Evolutionary conservation across 1,140 invertebrate genomes (phyloP), one percentile per base, ranked within the genome.

Genomic region (Monochamus saltuarius): DNA sequence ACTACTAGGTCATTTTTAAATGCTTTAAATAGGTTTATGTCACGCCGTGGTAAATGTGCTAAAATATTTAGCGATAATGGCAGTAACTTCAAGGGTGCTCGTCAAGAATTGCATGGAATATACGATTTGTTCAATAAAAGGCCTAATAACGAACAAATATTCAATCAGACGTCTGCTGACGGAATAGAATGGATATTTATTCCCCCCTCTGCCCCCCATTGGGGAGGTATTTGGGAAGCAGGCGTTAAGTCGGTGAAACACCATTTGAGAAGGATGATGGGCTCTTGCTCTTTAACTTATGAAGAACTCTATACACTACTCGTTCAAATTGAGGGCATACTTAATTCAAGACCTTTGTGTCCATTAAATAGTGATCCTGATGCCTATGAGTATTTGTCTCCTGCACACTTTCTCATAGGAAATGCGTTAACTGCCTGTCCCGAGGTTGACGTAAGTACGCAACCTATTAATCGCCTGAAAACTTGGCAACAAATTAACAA

Each of bases 211-310:
- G 29, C 65, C 29, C 68, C 73, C 14, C 67, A 77, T 54, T 69
- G 73, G 45, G 72, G 73, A 19, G 75, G 75, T 7, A 38, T 70
- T 1, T 74, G 70, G 71, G 75, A 77, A 59, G 39, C 71, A n/a
- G 62, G 58, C 1, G 69, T 78, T 19, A 69, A 73, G 42, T 61
- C 58, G 1, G 64, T 69, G 0, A 73, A 76, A 61, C 61, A 61
- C 36, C 71, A 73, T 52, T 38, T 77, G 22, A 51, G 51, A 16
- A 54, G 66, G 7, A 55, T 65, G 1, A 29, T 74, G 39, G 59
- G 63, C 2, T 58, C 67, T 10, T 22, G 29, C 29, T 45, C 37
- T 4, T 50, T 73, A 7, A 74, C 71, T 8, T 72, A 56, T 46
- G 66, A 74, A 47, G 62, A 75, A 57, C 53, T 69, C 16, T 56